These are phyloP conservation scores for Brachyptera putata DNA, from an alignment of 2,888 invertebrate genomes.

Conservation along the genomic window DNA sequence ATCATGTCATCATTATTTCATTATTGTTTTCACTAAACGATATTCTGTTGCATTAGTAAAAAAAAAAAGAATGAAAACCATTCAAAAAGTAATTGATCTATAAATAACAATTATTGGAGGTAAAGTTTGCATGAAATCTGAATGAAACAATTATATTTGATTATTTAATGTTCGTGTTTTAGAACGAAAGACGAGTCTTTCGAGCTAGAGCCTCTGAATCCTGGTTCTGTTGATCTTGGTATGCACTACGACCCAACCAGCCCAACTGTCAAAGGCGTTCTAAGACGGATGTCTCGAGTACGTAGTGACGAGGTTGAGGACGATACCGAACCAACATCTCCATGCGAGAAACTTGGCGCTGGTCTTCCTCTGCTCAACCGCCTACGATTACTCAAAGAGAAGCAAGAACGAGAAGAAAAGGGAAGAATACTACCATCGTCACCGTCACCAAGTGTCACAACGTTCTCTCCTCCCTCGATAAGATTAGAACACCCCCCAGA, in stretches of 20 bases:
- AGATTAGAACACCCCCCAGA: conserved; percentile 48
- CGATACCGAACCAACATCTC: conserved; percentile 12
- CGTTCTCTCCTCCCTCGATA: conserved; percentile 22
- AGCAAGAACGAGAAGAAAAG: conserved; percentile 65
- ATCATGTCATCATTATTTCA: too few relatives aligned
- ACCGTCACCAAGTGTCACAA: background rate
- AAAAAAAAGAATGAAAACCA: too few relatives aligned
- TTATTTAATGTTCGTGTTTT: too few relatives aligned
- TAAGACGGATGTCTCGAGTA: conserved; percentile 70
- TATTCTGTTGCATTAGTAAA: too few relatives aligned
- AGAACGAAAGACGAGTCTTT: conserved; percentile 53
- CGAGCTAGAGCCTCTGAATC: conserved; percentile 60
- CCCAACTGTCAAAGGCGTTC: conserved; percentile 50
- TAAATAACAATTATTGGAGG: too few relatives aligned
- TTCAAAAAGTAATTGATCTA: too few relatives aligned
- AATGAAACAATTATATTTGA: too few relatives aligned
- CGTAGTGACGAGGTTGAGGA: conserved; percentile 50
- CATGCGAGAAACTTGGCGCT: conserved; percentile 58
- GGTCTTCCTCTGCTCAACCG: conserved; percentile 75
- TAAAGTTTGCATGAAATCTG: too few relatives aligned
- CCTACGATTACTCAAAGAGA: conserved; percentile 76
- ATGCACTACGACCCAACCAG: conserved; percentile 39
- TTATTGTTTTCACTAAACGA: too few relatives aligned
- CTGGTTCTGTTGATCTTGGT: conserved; percentile 40
- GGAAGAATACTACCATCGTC: conserved; percentile 36